phyloP scores from a whole-genome alignment of 2,888 invertebrate species.

The Cryptocheilus praepositus region DNA sequence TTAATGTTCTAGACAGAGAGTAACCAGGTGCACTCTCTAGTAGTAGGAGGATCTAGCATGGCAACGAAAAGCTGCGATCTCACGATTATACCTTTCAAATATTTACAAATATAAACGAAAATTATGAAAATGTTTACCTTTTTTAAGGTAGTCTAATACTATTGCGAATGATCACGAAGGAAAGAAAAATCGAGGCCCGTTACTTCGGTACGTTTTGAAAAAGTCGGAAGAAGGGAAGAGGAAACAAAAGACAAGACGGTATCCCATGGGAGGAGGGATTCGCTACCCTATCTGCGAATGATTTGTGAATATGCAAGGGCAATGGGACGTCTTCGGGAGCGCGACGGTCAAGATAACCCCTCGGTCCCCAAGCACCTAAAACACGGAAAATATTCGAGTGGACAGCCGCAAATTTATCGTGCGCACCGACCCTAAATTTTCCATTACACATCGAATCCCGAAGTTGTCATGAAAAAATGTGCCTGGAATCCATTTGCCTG shows the following conservation, averaged over 20 bases:
- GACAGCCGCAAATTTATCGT: constrained; percentile 74
- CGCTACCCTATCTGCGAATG: constrained; percentile 66
- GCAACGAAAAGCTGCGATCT: not conserved
- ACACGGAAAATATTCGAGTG: constrained; percentile 75
- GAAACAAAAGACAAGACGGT: constrained; percentile 21
- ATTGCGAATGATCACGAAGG: not conserved
- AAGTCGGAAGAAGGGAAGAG: constrained; percentile 33
- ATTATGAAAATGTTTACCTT: too few relatives aligned
- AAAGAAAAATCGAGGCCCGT: constrained; percentile 13
- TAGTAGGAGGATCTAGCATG: not conserved
- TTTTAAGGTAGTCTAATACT: too few relatives aligned
- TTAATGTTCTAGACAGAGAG: constrained; percentile 29
- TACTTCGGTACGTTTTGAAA: constrained; percentile 40
- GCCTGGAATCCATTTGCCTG: constrained; percentile 57
- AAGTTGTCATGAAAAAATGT: constrained; percentile 59
- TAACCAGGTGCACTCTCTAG: not conserved
- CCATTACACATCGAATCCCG: constrained; percentile 69
- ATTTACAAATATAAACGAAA: too few relatives aligned
- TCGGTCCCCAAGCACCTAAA: constrained; percentile 70
- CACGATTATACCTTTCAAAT: too few relatives aligned
- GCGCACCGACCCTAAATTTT: constrained; percentile 71
- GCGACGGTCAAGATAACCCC: constrained; percentile 72
- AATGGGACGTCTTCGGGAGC: constrained; percentile 68
- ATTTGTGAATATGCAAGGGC: constrained; percentile 75
- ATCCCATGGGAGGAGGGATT: constrained; percentile 63